These are phyloP conservation scores for Epistrophella euchroma DNA, from an alignment of 2,888 invertebrate genomes.

Conservation along the genomic window DNA sequence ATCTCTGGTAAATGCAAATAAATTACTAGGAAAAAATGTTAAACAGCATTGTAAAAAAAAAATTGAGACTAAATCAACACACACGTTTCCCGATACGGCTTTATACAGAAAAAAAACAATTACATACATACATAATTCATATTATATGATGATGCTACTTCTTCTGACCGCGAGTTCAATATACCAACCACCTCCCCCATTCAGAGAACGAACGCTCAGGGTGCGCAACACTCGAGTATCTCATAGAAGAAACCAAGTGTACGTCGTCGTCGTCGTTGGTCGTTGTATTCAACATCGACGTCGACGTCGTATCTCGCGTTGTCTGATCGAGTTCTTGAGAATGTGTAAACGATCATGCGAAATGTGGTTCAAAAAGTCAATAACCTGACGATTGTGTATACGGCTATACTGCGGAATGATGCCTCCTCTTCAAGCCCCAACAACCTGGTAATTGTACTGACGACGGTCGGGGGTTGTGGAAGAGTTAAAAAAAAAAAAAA, in stretches of 20 bases:
- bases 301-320: constrained; percentile 41
- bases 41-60: constrained; percentile 41
- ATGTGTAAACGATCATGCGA: constrained; percentile 69
- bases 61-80: constrained; percentile 62
- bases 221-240: constrained; percentile 33
- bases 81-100: background rate
- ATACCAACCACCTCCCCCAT: constrained; percentile 68
- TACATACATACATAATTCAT: background rate
- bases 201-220: constrained; percentile 34
- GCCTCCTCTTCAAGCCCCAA: background rate
- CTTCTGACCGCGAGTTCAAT: constrained; percentile 61
- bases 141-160: constrained; percentile 16
- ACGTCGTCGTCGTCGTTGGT: constrained; percentile 36
- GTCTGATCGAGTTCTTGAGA: constrained; percentile 56
- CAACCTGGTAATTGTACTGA: background rate
- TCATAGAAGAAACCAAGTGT: constrained; percentile 36
- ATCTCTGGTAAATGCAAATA: constrained; percentile 65
- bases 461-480: background rate
- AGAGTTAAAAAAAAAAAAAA: background rate
- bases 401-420: background rate
- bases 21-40: constrained; percentile 46
- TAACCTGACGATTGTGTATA: constrained; percentile 57
- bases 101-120: constrained; percentile 15
- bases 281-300: constrained; percentile 24
- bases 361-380: constrained; percentile 76